phyloP scores from a whole-genome alignment of 2,888 invertebrate genomes.

The Anarsia innoxiella region DNA sequence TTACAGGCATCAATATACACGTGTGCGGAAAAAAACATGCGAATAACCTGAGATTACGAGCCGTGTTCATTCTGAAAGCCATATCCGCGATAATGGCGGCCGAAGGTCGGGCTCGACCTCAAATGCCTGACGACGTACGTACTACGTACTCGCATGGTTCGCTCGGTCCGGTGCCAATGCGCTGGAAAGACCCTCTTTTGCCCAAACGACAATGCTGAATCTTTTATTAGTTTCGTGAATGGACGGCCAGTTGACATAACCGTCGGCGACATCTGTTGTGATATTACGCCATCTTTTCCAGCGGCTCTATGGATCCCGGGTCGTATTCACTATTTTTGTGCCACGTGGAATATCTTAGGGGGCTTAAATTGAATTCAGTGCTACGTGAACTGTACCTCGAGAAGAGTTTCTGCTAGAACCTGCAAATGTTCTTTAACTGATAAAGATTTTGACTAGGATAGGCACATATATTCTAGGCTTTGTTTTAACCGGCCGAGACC shows the following conservation, averaged over 20 bases:
- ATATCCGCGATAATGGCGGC: conserved; percentile 50
- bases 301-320: conserved; percentile 44
- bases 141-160: conserved; percentile 11
- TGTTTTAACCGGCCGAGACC: too few relatives aligned
- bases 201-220: conserved; percentile 68
- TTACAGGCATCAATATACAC: conserved; percentile 4
- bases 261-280: conserved; percentile 70
- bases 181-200: conserved; percentile 45
- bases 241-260: conserved; percentile 70
- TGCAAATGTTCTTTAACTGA: conserved; percentile 24
- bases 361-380: conserved; percentile 46
- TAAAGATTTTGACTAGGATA: too few relatives aligned
- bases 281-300: conserved; percentile 64
- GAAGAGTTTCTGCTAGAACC: conserved; percentile 25
- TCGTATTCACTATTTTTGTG: conserved; percentile 49
- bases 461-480: too few relatives aligned
- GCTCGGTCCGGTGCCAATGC: conserved; percentile 16
- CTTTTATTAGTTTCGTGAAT: conserved; percentile 73
- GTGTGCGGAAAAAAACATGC: conserved; percentile 13
- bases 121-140: conserved; percentile 19
- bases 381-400: conserved; percentile 14
- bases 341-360: conserved; percentile 53
- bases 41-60: conserved; percentile 28
- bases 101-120: conserved; percentile 45
- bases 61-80: conserved; percentile 44